Evolutionary conservation across 2,888 invertebrate species (phyloP), one percentile per base, ranked within the genome.

Genomic region (Papilio demoleus): DNA sequence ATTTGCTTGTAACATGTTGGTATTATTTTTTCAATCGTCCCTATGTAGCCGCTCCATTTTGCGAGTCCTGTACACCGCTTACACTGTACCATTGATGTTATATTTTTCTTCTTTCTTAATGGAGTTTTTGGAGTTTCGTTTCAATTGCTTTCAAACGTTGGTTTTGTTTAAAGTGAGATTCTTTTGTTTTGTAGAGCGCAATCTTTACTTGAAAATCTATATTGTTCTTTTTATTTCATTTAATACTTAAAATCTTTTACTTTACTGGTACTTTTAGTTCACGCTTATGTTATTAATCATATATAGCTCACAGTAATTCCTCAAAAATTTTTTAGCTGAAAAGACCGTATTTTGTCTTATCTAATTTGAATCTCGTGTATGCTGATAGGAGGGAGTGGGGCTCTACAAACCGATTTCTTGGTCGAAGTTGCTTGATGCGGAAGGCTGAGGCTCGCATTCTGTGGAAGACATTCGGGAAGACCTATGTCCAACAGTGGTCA

Each of bases 21-120:
- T 68, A 68, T 68, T 47, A 68, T 70, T 70, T 67, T 70, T 65
- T 31, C 59, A 47, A 59, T 64, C 50, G 31, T 65, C 40, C 68
- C 63, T 69, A 65, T 62, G 12, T 60, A 64, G 65, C 19, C 50
- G 31, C 63, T 68, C 42, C 59, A 66, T 65, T 68, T 70, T 68
- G 56, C 60, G 38, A 71, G 71, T 71, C 70, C 68, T 58, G 64
- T 67, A 69, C 68, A 65, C 59, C 62, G 40, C 63, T 70, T 69
- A 72, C 64, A 59, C 58, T 67, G 62, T 59, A 67, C 67, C 45
- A 67, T 70, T 66, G 70, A 70, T 70, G 68, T 67, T 67, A 65
- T 65, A 69, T 70, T 72, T 68, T 24, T 50, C 59, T 64, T 68
- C 36, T 47, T 27, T 62, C 62, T 67, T 56, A 62, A 62, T 56